Percentiles rank a stretch among this genome's conserved stretches.
These are phyloP conservation scores for Spilosoma lubricipeda DNA, from an alignment of 2,888 invertebrate species.

Conservation along the genomic window DNA sequence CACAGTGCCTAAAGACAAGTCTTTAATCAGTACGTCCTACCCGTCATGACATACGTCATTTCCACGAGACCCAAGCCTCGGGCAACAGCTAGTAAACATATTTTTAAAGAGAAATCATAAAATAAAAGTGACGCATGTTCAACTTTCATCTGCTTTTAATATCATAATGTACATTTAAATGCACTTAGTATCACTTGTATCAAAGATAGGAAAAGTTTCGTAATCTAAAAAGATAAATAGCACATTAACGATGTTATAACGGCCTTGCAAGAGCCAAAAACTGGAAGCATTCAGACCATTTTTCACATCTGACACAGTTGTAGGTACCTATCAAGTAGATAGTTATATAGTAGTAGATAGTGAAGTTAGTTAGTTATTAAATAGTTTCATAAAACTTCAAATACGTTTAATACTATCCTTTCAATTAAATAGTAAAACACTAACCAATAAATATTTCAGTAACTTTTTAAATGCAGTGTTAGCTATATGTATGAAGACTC, in stretches of 20 bases:
- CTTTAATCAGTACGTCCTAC: too few species aligned
- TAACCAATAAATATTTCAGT: too few species aligned
- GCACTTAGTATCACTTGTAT: not conserved
- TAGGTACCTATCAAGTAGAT: not conserved
- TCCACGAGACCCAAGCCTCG: too few species aligned
- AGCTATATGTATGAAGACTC: too few species aligned
- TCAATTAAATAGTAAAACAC: too few species aligned
- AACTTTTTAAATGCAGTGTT: too few species aligned
- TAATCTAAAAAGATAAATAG: slow-evolving; percentile 3
- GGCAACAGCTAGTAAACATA: too few species aligned
- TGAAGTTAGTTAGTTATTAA: not conserved
- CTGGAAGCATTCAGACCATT: not conserved
- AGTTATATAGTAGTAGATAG: not conserved
- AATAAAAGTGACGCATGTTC: not conserved
- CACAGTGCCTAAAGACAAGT: too few species aligned
- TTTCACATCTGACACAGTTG: not conserved
- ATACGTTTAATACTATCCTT: not conserved
- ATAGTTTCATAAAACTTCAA: not conserved
- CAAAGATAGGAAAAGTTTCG: not conserved
- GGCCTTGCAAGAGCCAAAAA: not conserved
- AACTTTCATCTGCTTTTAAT: not conserved
- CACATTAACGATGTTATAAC: not conserved
- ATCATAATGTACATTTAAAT: not conserved
- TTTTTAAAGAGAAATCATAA: too few species aligned
- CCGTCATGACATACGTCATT: too few species aligned